These are phyloP conservation scores for Maccullochella peelii DNA, from an alignment of 2,113 vertebrate genomes.

Conservation along the genomic window DNA sequence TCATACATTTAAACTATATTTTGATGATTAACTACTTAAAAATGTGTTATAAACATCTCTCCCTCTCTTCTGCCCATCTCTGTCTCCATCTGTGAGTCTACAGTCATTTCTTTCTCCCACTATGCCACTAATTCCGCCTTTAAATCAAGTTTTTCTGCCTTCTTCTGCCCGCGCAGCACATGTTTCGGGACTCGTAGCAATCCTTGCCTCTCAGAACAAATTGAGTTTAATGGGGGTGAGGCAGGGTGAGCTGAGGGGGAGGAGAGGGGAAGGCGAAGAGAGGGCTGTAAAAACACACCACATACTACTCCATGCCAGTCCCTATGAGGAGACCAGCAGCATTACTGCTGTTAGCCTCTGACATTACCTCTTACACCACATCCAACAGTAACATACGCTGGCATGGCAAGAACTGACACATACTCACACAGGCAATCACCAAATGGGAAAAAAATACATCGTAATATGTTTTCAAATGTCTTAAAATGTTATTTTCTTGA, in stretches of 20 bases:
- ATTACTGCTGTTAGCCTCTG: not conserved
- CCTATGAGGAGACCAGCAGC: slow-evolving; percentile 22
- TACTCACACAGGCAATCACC: not conserved
- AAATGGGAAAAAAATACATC: not conserved
- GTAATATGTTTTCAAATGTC: not conserved
- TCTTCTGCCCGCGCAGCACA: slow-evolving; percentile 22
- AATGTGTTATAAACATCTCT: slow-evolving; percentile 10
- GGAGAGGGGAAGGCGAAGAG: not conserved
- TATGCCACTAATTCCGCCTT: slow-evolving; percentile 25
- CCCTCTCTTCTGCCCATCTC: not conserved
- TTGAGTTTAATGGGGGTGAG: slow-evolving; percentile 77
- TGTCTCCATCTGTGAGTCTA: not conserved
- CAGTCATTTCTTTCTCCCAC: not conserved
- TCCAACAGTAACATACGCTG: slow-evolving; percentile 11
- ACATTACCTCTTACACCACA: slow-evolving; percentile 22
- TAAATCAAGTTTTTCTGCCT: slow-evolving; percentile 39
- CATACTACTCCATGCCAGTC: slow-evolving; percentile 43
- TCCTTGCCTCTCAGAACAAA: slow-evolving; percentile 68
- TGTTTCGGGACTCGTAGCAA: slow-evolving; percentile 53
- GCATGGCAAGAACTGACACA: not conserved
- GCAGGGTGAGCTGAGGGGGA: slow-evolving; percentile 42
- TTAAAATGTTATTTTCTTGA: not conserved
- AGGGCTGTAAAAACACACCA: slow-evolving; percentile 64
- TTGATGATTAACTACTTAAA: slow-evolving; percentile 13
- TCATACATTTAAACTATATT: slow-evolving; percentile 7